Base-by-base conservation (phyloP, 64 coral and sea anemone species). In the Actinia equina region DNA sequence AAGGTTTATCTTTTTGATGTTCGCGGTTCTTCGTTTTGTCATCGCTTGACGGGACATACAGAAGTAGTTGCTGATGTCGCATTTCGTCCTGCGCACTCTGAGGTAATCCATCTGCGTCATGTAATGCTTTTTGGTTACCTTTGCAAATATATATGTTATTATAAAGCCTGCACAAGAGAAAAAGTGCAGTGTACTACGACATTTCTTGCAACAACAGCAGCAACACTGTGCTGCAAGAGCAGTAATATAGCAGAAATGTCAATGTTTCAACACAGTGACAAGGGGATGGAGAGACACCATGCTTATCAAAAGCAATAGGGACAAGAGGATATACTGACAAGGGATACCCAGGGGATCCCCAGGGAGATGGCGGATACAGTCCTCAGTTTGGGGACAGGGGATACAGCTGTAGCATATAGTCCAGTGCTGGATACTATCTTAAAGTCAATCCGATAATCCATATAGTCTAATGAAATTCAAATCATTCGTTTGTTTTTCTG, bases 1-100 rank as follows among this genome's bases (percentile, higher is more conserved):
- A 22, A 99, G 97, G 88, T 90, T n/a, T 99, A 99, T 45, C 60
- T 99, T 7, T 99, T 88, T 52, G 97, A 99, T 85, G 89, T 99
- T 93, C 97, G 97, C 83, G 93, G 91, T 74, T 92, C 90, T 37
- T 92, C 90, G 20, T 95, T 90, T 86, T 93, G 93, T 88, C 88
- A 91, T 71, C 97, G 97, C 43, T 82, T 99, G 20, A 95, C 90
- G 1, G 93, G 91, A 15, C 97, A 99, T 20, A 99, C 93, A 41
- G 97, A 99, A 53, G 97, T 99, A 37, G 97, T 99, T 16, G 95
- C 82, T 11, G 93, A 95, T 86, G 97, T 99, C 25, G 91, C 90
- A 22, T 95, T 99, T 52, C 91, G 95, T 89, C 97, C 97, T 14
- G 88, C 87, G 8, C 23, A 45, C 14, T 91, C 90, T 37, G 89